phyloP scores from a whole-genome alignment of 2,113 vertebrate species.

The Eretmochelys imbricata region DNA sequence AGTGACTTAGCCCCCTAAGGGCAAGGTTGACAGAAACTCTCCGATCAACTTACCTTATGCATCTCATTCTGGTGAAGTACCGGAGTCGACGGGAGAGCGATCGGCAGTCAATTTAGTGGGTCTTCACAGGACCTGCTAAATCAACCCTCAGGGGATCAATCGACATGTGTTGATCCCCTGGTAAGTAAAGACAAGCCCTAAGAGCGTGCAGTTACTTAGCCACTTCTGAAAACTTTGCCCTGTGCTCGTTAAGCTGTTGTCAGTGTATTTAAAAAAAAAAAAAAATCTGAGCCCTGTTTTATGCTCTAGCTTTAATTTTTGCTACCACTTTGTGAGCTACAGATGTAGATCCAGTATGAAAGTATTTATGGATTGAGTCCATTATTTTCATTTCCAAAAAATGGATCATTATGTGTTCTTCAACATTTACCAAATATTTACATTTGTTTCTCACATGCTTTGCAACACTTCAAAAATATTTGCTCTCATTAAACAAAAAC shows the following conservation, averaged over 20 bases:
- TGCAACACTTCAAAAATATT: neutral
- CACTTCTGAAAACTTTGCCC: neutral
- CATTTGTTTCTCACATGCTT: neutral
- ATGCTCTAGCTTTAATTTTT: neutral
- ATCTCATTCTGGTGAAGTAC: too few relatives aligned
- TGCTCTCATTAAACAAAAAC: neutral
- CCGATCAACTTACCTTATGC: too few relatives aligned
- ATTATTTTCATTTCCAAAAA: neutral
- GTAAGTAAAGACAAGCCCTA: too few relatives aligned
- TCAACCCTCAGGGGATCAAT: too few relatives aligned
- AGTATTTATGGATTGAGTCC: neutral
- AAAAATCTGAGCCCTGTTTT: neutral
- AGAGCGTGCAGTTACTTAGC: neutral
- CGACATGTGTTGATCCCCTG: too few relatives aligned
- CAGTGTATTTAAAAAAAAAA: neutral
- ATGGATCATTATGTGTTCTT: neutral
- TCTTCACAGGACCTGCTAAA: too few relatives aligned
- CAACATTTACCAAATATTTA: neutral
- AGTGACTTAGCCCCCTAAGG: neutral
- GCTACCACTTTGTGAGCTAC: neutral
- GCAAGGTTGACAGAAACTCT: too few relatives aligned
- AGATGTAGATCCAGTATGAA: neutral
- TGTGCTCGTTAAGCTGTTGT: neutral
- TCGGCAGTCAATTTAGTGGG: rapidly evolving
- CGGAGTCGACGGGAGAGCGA: too few relatives aligned